Conservation (phyloP, 2,888 invertebrate species). For the Schizaphis graminum region DNA sequence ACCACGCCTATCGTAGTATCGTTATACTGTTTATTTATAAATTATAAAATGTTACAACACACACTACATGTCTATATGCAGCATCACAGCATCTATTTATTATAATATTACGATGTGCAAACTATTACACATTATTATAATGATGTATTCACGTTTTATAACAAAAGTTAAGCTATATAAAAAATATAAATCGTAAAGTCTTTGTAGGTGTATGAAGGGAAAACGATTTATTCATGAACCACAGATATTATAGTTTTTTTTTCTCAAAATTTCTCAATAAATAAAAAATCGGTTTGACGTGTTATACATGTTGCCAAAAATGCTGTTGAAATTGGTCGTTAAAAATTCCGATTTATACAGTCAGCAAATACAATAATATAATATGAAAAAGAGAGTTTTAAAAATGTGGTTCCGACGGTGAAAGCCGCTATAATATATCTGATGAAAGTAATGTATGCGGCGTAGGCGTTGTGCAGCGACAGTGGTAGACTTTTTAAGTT, state of each 20-base stretch:
- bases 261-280: not conserved
- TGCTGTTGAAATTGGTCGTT: not conserved
- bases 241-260: not conserved
- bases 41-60: not conserved
- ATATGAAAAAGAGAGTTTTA: conserved; percentile 39
- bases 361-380: not conserved
- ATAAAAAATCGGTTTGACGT: not conserved
- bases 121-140: not conserved
- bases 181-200: not conserved
- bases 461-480: not conserved
- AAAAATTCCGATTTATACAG: not conserved
- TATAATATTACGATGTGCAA: not conserved
- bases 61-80: not conserved
- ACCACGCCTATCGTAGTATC: not conserved
- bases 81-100: not conserved
- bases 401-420: conserved; percentile 19
- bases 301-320: not conserved
- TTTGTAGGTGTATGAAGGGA: not conserved
- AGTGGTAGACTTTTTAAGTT: not conserved
- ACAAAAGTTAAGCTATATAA: not conserved
- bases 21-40: not conserved
- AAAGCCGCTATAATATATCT: not conserved
- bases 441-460: conserved; percentile 7
- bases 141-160: not conserved
- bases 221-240: not conserved